These are phyloP conservation scores for Holocentrus rufus DNA, from an alignment of 2,797 vertebrate genomes.

Conservation along the genomic window DNA sequence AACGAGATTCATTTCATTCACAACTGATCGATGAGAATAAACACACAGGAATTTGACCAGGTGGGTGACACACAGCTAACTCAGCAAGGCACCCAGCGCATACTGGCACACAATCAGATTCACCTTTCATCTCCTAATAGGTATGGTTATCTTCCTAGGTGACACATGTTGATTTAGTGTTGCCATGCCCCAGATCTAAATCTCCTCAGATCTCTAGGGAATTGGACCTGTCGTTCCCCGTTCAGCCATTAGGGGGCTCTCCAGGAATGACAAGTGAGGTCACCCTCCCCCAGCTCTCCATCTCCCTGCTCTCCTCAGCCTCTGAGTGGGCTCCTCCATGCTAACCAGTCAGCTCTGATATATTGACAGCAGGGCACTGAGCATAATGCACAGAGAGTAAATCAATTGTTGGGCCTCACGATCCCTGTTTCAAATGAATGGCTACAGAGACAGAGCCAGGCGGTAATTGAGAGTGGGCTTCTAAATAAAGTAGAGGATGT, in stretches of 20 bases:
- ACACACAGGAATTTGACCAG: background rate
- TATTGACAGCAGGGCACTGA: slow-evolving; percentile 55
- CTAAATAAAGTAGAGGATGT: slow-evolving; percentile 35
- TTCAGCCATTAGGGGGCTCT: slow-evolving; percentile 76
- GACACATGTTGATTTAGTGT: background rate
- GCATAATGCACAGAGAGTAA: slow-evolving; percentile 55
- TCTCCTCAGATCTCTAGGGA: slow-evolving; percentile 1
- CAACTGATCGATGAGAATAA: background rate
- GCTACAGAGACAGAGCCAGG: slow-evolving; percentile 48
- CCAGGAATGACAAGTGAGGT: slow-evolving; percentile 59
- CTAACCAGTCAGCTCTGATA: slow-evolving; percentile 59
- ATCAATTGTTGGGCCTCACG: slow-evolving; percentile 59
- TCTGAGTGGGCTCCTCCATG: slow-evolving; percentile 39
- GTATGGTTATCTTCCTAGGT: background rate
- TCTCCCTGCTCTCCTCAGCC: slow-evolving; percentile 2
- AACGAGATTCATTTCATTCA: slow-evolving; percentile 7
- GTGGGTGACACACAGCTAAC: background rate
- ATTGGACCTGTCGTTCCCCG: slow-evolving; percentile 34
- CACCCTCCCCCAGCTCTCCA: slow-evolving; percentile 41
- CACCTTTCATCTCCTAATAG: background rate
- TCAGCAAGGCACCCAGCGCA: too few species aligned
- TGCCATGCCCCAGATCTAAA: slow-evolving; percentile 1
- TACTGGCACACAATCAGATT: background rate
- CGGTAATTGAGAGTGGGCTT: slow-evolving; percentile 68
- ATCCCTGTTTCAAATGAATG: slow-evolving; percentile 60